phyloP scores from a whole-genome alignment of 2,797 vertebrate species.

The Falco naumanni region DNA sequence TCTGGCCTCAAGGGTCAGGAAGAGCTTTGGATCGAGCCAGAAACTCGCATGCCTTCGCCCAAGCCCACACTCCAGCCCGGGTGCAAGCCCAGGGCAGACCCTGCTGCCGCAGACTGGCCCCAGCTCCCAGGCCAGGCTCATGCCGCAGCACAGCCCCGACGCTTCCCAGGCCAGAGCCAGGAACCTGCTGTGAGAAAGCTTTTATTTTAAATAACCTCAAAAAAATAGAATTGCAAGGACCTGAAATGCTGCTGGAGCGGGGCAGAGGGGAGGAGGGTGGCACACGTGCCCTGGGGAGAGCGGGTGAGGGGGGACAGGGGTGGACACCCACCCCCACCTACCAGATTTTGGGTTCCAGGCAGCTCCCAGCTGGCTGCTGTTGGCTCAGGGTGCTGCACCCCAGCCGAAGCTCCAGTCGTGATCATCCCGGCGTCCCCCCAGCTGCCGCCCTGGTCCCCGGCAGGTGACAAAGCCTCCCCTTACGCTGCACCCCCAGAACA shows the following conservation, averaged over 20 bases:
- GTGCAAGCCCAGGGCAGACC: background rate
- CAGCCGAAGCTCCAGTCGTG: background rate
- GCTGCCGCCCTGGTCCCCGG: no score
- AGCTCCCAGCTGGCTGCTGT: no score
- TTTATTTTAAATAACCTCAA: slow-evolving; percentile 43
- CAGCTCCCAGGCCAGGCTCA: background rate
- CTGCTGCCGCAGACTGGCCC: no score
- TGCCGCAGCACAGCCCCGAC: rapidly evolving
- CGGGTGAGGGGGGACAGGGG: no score
- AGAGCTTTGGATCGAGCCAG: background rate
- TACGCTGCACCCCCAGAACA: background rate
- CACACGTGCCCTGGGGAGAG: no score
- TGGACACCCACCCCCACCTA: no score
- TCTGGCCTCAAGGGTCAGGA: background rate
- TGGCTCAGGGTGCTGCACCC: no score
- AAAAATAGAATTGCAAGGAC: background rate
- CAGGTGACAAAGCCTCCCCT: background rate
- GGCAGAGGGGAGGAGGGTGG: background rate
- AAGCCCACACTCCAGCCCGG: background rate
- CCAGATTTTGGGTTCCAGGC: no score
- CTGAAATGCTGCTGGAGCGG: background rate
- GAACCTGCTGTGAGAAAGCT: background rate
- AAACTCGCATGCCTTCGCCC: background rate
- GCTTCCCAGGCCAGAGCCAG: background rate
- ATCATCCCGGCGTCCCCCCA: background rate